Evolutionary conservation across 2,888 invertebrate species (phyloP).

Genomic region (Nymphalis urticae): DNA sequence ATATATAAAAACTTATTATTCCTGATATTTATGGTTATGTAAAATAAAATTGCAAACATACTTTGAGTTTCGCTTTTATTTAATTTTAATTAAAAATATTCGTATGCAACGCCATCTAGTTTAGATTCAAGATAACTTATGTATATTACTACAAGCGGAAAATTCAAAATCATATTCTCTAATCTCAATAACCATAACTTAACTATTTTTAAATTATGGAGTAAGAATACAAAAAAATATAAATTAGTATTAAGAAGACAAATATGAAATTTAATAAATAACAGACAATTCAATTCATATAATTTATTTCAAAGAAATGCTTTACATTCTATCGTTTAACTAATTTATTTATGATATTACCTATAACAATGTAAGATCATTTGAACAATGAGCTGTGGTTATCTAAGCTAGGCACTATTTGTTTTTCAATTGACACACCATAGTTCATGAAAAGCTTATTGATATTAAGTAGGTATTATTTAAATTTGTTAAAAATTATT

Average conservation of each 20-base stretch:
- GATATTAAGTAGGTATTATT: conserved; percentile 1
- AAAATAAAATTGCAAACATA: background rate
- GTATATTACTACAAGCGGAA: too few relatives aligned
- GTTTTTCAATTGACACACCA: conserved; percentile 77
- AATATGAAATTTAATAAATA: background rate
- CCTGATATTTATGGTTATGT: background rate
- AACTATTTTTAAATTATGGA: too few relatives aligned
- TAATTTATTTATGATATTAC: conserved; percentile 30
- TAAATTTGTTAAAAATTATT: conserved; percentile 12
- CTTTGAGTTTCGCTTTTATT: background rate
- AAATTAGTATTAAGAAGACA: background rate
- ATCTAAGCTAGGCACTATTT: conserved; percentile 77
- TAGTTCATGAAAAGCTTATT: conserved; percentile 46
- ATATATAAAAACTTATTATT: background rate
- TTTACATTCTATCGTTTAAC: conserved; percentile 50
- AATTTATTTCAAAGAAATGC: conserved; percentile 58
- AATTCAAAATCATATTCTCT: too few relatives aligned
- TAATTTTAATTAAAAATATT: background rate
- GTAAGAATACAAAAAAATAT: background rate
- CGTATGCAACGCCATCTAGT: background rate
- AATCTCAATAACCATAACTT: too few relatives aligned
- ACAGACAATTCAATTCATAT: conserved; percentile 44
- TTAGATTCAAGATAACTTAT: background rate
- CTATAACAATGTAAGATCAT: conserved; percentile 33
- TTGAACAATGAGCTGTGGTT: conserved; percentile 57